Evolutionary conservation across 2,888 invertebrate genomes (phyloP).

Genomic region (Notodonta ziczac): DNA sequence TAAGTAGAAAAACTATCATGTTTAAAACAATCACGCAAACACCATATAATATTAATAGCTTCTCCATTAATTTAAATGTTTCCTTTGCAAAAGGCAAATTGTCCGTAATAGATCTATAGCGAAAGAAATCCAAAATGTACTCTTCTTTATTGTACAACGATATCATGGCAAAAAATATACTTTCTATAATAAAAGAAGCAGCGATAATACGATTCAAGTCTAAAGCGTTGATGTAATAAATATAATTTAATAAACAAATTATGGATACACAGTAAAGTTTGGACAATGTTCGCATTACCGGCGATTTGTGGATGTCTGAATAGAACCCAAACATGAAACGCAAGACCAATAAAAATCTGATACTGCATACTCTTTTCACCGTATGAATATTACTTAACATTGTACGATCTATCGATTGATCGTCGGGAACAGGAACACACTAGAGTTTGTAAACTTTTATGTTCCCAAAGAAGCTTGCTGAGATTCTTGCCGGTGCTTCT

Average conservation of each 20-base stretch:
- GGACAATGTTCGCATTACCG: neutral
- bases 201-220: neutral
- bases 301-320: neutral
- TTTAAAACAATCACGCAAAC: neutral
- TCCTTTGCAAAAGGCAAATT: slow-evolving; percentile 9
- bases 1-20: neutral
- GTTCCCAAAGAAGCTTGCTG: too few species aligned
- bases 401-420: neutral
- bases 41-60: neutral
- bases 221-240: neutral
- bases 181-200: neutral
- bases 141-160: neutral
- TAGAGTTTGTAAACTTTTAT: too few species aligned
- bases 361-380: neutral
- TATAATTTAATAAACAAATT: neutral
- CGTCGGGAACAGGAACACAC: too few species aligned
- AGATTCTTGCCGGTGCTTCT: too few species aligned
- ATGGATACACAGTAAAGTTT: neutral
- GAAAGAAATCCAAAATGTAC: neutral
- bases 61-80: slow-evolving; percentile 16
- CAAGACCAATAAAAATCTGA: neutral
- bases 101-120: neutral
- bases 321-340: neutral
- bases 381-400: neutral
- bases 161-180: neutral